Evolutionary conservation across 1,140 invertebrate species (phyloP), one percentile per base, ranked within the genome.

Genomic region (Drosophila triauraria): DNA sequence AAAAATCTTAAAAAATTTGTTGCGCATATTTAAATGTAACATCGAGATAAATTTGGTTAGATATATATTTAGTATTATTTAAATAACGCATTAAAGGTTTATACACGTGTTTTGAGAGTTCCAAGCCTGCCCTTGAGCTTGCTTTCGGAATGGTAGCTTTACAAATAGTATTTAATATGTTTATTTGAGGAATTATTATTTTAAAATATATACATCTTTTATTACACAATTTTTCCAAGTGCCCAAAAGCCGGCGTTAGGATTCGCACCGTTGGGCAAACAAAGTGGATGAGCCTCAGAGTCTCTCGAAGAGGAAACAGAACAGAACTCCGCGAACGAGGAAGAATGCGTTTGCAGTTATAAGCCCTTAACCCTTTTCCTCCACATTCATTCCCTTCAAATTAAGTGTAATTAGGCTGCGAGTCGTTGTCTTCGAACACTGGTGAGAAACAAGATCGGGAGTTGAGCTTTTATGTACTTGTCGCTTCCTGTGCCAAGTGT

Each of bases 331-430:
- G 48, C 53, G 46, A 65, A 51, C 67, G 44, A 44, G 8, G 51
- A 53, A 64, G 59, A 80, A 74, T 85, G 74, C 43, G 74, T 57
- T 77, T 63, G 69, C 59, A 50, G 63, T 62, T 68, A 75, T 75
- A 59, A 51, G 38, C 6, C 44, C 40, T 30, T 27, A 23, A 67
- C 63, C 54, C 63, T 47, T 59, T 44, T n/a, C 42, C 65, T 72
- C 32, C 15, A 56, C 75, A 81, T 77, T 82, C 79, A 72, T 82
- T 82, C 54, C 72, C 71, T 59, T 81, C 77, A 82, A 91, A 91
- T 91, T 91, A 91, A 80, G 80, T 79, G 78, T 76, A 91, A 91
- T 91, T 91, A 91, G 82, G 74, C 67, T 51, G 62, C 64, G 80
- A 61, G 60, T 63, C 53, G 59, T 80, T 76, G 43, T 71, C 64